Evolutionary conservation across 2,888 invertebrate species (phyloP).

Genomic region (Diachrysia chrysitis): DNA sequence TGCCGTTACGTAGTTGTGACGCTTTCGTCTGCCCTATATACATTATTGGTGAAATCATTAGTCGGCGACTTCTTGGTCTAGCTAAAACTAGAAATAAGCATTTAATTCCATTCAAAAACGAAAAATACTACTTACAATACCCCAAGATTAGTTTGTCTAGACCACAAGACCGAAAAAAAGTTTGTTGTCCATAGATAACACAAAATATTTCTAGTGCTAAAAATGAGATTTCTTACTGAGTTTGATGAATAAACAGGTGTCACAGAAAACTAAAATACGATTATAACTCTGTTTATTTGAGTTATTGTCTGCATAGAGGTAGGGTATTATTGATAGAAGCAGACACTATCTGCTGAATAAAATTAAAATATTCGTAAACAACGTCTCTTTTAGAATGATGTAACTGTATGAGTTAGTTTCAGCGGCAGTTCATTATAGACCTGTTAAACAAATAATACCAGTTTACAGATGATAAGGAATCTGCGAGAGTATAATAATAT

Average conservation of each 20-base stretch:
- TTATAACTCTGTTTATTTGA: not conserved
- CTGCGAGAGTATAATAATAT: not conserved
- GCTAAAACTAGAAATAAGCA: too few relatives aligned
- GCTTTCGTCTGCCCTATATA: slow-evolving; percentile 5
- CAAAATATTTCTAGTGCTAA: not conserved
- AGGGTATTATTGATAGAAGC: not conserved
- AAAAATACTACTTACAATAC: too few relatives aligned
- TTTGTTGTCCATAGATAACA: too few relatives aligned
- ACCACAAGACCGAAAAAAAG: too few relatives aligned
- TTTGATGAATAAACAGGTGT: not conserved
- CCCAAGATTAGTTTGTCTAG: too few relatives aligned
- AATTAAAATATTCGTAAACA: not conserved
- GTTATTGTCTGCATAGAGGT: not conserved
- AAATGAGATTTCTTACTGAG: not conserved
- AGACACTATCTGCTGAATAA: not conserved
- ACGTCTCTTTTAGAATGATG: not conserved
- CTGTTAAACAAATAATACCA: not conserved
- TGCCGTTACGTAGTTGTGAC: not conserved
- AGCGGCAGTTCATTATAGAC: not conserved
- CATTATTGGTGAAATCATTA: not conserved
- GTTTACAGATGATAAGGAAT: slow-evolving; percentile 1
- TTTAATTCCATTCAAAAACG: too few relatives aligned
- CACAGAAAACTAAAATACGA: not conserved
- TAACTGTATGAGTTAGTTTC: not conserved
- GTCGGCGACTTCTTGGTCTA: not conserved